These are phyloP conservation scores for Eciton burchellii DNA, from an alignment of 1,140 invertebrate genomes.

Conservation along the genomic window DNA sequence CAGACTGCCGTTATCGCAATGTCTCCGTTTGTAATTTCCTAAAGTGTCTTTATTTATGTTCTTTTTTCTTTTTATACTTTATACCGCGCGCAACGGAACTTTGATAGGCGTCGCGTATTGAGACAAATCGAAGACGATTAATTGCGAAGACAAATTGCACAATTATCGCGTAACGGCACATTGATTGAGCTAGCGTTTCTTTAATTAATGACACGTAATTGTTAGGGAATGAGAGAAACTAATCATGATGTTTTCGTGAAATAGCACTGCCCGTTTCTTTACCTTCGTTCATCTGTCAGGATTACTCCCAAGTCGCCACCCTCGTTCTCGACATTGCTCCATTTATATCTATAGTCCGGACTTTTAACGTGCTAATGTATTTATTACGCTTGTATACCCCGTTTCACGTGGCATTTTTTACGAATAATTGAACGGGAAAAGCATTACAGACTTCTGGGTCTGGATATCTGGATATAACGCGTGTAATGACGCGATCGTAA, in stretches of 20 bases:
- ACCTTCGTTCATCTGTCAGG: slow-evolving; percentile 20
- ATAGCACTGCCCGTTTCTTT: slow-evolving; percentile 6
- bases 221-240: slow-evolving; percentile 15
- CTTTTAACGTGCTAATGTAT: slow-evolving; percentile 1
- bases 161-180: neutral
- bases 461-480: too few species aligned
- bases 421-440: neutral
- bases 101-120: too few species aligned
- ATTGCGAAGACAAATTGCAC: neutral
- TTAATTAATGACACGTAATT: slow-evolving; percentile 25
- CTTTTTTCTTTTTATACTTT: too few species aligned
- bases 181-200: slow-evolving; percentile 4
- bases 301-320: slow-evolving; percentile 19
- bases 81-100: too few species aligned
- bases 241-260: slow-evolving; percentile 19
- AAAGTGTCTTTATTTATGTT: too few species aligned
- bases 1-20: neutral
- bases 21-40: too few species aligned
- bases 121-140: slow-evolving; percentile 1
- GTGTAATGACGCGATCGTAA: neutral
- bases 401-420: slow-evolving; percentile 2
- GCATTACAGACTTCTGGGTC: neutral
- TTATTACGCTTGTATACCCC: neutral
- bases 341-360: slow-evolving; percentile 5
- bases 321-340: slow-evolving; percentile 7